Evolutionary conservation across 2,113 vertebrate genomes (phyloP).

Genomic region (Chionis minor): DNA sequence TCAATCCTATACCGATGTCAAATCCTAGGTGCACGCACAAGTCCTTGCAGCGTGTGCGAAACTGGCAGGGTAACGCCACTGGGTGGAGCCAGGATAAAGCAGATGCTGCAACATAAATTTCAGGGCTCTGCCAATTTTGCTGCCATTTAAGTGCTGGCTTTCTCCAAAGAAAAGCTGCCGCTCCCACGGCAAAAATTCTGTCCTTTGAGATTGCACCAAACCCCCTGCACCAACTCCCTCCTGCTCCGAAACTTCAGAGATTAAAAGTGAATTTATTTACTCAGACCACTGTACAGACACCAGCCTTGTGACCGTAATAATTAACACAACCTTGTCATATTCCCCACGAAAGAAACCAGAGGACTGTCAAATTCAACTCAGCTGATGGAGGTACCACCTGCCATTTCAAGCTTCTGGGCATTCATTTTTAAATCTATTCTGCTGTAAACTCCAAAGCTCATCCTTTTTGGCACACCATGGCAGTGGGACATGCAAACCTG

Average conservation of each 20-base stretch:
- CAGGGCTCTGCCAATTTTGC: neutral
- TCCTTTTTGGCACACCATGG: neutral
- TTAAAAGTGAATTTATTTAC: neutral
- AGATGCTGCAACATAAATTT: neutral
- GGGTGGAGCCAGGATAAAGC: conserved; percentile 41
- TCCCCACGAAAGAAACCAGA: neutral
- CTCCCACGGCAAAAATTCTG: neutral
- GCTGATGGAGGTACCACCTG: neutral
- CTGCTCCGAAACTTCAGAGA: neutral
- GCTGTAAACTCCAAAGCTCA: neutral
- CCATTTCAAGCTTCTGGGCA: neutral
- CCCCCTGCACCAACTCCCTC: neutral
- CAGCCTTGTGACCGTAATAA: neutral
- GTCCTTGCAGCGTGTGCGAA: rapidly evolving
- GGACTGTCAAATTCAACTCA: neutral
- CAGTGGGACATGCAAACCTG: neutral
- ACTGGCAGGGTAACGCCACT: conserved; percentile 11
- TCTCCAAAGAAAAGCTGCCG: neutral
- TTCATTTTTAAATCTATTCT: neutral
- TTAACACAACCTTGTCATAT: neutral
- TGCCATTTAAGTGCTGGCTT: neutral
- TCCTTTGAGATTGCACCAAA: neutral
- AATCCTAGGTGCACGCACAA: rapidly evolving
- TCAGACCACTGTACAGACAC: neutral
- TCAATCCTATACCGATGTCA: rapidly evolving